Percentiles rank a stretch among this genome's conserved stretches.
Evolutionary conservation across 2,113 vertebrate species (phyloP).

Genomic region (Illadopsis cleaveri): DNA sequence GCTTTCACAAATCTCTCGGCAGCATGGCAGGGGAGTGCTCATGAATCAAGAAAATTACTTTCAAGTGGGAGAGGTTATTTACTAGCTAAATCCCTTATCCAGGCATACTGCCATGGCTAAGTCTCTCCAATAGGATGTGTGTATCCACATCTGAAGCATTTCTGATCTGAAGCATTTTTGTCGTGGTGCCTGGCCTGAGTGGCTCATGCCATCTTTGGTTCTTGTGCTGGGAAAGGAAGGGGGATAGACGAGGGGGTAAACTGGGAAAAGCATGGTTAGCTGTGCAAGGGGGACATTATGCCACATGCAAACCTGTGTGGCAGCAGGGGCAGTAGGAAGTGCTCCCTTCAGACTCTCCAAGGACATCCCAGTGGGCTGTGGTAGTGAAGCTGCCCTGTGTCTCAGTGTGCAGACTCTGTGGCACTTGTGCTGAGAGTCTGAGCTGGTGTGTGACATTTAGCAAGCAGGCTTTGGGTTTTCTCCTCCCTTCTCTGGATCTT

Average conservation of each 20-base stretch:
- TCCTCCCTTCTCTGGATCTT: slow-evolving; percentile 22
- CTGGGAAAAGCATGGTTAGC: not conserved
- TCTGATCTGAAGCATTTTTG: not conserved
- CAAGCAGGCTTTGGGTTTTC: not conserved
- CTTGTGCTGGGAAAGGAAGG: not conserved
- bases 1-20: not conserved
- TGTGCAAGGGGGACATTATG: not conserved
- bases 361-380: not conserved
- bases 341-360: not conserved
- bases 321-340: not conserved
- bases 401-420: not conserved
- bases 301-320: not conserved
- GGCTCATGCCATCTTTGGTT: not conserved
- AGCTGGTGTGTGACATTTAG: slow-evolving; percentile 56
- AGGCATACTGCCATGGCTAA: not conserved
- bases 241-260: not conserved
- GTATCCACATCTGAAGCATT: not conserved
- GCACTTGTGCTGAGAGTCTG: not conserved
- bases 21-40: not conserved
- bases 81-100: not conserved
- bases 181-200: not conserved
- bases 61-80: not conserved
- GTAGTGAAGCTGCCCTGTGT: not conserved
- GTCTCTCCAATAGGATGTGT: not conserved
- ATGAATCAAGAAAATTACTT: not conserved